Evolutionary conservation across 2,113 vertebrate species (phyloP), one percentile per base, ranked within the genome.

Genomic region (Falcunculus frontatus): DNA sequence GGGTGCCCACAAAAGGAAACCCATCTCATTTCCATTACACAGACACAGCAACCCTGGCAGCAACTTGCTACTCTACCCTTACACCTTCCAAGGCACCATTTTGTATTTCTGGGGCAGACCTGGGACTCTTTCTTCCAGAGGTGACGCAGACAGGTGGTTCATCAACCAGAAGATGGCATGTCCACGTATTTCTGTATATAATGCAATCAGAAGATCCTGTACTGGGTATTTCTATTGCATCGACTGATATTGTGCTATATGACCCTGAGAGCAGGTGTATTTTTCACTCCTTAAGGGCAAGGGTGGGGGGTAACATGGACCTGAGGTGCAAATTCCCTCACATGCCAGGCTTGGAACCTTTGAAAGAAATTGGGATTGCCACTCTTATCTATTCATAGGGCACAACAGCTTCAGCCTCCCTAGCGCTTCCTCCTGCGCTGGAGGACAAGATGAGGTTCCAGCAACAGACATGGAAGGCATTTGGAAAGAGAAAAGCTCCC

Each of bases 371-470:
- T 9, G 17, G 11, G 30, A 75, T 70, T 63, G 42, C 33, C 29
- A 50, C 10, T 53, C 17, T 57, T 22, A 4, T 20, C 19, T 49
- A 46, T 32, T 27, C 16, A 64, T 12, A 10, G 5, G 13, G 16
- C 5, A 3, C 41, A 90, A 79, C 11, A 56, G 44, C 35, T 80
- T 82, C 30, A 39, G 3, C 8, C 8, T 64, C 27, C 16, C 27
- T 14, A 46, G 12, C 0, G 0, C 30, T 37, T 23, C 57, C 44
- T 50, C n/a, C 35, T 79, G 14, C 11, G 32, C 20, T 70, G 22
- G 13, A 73, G 47, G 27, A 42, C 56, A 79, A 21, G 21, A 42
- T 7, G 20, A 76, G 16, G 11, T 49, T 83, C 16, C 32, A 82
- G 35, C 14, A 93, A 59, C 25, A 79, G 35, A 53, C 9, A 76